Evolutionary conservation across 2,888 invertebrate genomes (phyloP), one percentile per base, ranked within the genome.

Genomic region (Pachycephus smyrnensis): DNA sequence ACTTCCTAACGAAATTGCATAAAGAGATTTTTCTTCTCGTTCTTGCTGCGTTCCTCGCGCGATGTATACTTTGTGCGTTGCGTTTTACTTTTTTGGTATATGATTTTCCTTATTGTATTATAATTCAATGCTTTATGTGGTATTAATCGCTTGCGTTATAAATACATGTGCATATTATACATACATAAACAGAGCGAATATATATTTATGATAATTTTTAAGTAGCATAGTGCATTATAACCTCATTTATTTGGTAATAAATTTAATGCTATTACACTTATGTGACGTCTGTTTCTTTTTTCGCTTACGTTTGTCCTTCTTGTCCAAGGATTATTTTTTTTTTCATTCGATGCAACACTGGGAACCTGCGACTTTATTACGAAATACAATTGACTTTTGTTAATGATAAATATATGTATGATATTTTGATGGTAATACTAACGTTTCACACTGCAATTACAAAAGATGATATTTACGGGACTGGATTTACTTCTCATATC

Each of bases 181-280:
- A 75, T 77, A 69, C 71, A 69, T 12, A 33, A 69, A 75, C 74
- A 77, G 75, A 74, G 69, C 77, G 75, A 36, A 55, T 23, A 55
- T 33, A 77, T 77, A 75, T 77, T 77, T 69, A 75, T n/a, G 35
- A 71, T 77, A 77, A 69, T 36, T 40, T 84, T 84, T 89, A 90
- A 88, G 86, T 83, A 86, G 87, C 80, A 87, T 88, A 89, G 88
- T 88, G 89, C 88, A 88, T 90, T 88, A 88, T 80, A 84, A 83
- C 82, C 84, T 84, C 86, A 84, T 90, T 89, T 84, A 88, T 90
- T 89, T 90, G 88, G 89, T 88, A 91, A 91, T 91, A 91, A 91
- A 91, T 88, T 89, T 90, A 89, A 86, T 90, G 89, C 89, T 89
- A 88, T 87, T 90, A 83, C 68, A 73, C 86, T 88, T 90, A 89